Conservation (phyloP, 1,140 invertebrate genomes). For the Pogonomyrmex californicus region DNA sequence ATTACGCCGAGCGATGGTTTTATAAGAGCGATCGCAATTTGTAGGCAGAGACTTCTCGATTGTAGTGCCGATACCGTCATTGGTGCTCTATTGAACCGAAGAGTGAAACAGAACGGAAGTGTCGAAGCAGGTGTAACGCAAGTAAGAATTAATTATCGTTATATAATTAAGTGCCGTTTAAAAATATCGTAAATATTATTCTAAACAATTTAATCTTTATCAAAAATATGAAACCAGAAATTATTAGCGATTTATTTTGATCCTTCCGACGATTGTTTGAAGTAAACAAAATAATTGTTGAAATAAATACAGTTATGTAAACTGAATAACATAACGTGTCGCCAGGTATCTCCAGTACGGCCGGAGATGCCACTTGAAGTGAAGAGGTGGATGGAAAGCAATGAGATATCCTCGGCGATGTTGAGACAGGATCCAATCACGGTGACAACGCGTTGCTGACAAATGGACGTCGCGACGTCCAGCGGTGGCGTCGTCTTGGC, state of each 20-base stretch:
- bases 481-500: conserved; percentile 70
- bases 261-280: neutral
- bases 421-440: conserved; percentile 83
- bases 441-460: conserved; percentile 80
- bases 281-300: neutral
- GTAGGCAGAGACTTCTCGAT: conserved; percentile 91
- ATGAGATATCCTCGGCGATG: conserved; percentile 90
- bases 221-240: neutral
- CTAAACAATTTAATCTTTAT: neutral
- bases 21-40: conserved; percentile 93
- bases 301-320: conserved; percentile 2
- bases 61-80: conserved; percentile 89
- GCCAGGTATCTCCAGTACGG: conserved; percentile 84
- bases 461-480: conserved; percentile 76
- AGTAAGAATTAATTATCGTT: conserved; percentile 68
- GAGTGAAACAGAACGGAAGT: conserved; percentile 82
- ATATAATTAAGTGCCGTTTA: too few species aligned
- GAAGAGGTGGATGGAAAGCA: conserved; percentile 90
- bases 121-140: conserved; percentile 82
- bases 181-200: neutral
- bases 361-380: conserved; percentile 89
- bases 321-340: too few species aligned
- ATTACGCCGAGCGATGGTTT: conserved; percentile 93
- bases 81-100: conserved; percentile 82
- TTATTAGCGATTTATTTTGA: neutral